Evolutionary conservation across 2,888 invertebrate species (phyloP), one percentile per base, ranked within the genome.

Genomic region (Phyllotreta striolata): DNA sequence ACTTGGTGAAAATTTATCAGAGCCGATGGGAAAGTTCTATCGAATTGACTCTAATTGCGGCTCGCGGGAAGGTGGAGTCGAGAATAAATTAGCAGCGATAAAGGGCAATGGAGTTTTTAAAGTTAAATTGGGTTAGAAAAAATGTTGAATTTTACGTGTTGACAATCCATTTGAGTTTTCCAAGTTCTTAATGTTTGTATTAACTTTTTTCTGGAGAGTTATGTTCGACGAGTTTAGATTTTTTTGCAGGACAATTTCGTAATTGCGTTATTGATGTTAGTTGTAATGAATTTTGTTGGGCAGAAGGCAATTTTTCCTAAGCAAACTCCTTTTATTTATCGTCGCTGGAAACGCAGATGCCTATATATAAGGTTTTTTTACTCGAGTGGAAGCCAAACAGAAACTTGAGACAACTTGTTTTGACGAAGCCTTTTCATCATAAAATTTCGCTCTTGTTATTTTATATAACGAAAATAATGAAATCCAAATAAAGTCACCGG

Each of bases 401-500:
- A 56, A 46, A 46, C 8, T 46, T 44, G 37, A 46, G 38, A 6
- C 46, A 38, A 37, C 44, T 44, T 55, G 5, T 55, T 55, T 55
- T 55, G 9, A 56, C 14, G 46, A 38, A 56, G 38, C 46, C 13
- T 37, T 37, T 38, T 56, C 38, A 14, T 56, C 43, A 34, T 43
- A 10, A 54, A 40, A 52, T 39, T 24, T 52, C 52, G 6, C 52
- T 39, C 12, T 38, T 52, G 46, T 56, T 56, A 56, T 56, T 56
- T 10, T 46, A 56, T 56, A 56, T 56, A 46, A 56, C 44, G 38
- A 46, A 56, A 56, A 56, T 56, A 56, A 56, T 56, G 56, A 14
- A 56, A 56, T 37, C 56, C 56, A 56, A 56, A 56, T 56, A 56
- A 56, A 56, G 38, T 38, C 46, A 44, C 38, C 46, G 46, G 56